phyloP scores from a whole-genome alignment of 1,140 invertebrate genomes.

The Macrosteles quadrilineatus region DNA sequence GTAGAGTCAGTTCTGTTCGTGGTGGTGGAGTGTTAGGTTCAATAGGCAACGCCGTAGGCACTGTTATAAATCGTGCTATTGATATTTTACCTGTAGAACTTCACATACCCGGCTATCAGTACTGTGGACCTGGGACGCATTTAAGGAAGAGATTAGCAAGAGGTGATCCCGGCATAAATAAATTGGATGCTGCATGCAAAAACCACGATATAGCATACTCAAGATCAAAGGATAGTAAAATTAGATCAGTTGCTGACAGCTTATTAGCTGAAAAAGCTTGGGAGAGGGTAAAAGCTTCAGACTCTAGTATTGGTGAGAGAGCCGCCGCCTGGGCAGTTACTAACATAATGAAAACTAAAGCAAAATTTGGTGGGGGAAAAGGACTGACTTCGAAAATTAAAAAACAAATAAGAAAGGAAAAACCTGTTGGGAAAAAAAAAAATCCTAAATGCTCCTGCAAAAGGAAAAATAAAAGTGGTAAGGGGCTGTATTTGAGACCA shows the following conservation, averaged over 20 bases:
- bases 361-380: constrained; percentile 41
- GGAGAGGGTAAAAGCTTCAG: constrained; percentile 47
- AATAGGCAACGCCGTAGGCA: background rate
- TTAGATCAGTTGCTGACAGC: constrained; percentile 50
- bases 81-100: constrained; percentile 52
- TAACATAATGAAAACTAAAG: constrained; percentile 46
- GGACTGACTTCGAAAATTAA: background rate
- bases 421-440: background rate
- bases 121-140: constrained; percentile 54
- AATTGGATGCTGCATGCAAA: constrained; percentile 51
- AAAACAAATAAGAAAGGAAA: background rate
- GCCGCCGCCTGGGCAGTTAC: constrained; percentile 44
- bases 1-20: background rate
- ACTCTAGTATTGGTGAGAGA: constrained; percentile 47
- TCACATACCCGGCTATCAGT: constrained; percentile 53
- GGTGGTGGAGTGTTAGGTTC: background rate
- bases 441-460: background rate
- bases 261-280: constrained; percentile 48
- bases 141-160: constrained; percentile 48
- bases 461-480: background rate
- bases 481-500: constrained; percentile 29
- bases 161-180: constrained; percentile 51
- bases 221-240: constrained; percentile 44
- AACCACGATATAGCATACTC: constrained; percentile 53
- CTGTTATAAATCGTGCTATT: constrained; percentile 40